Conservation (phyloP, 2,113 vertebrate species). For the Theristicus caerulescens region DNA sequence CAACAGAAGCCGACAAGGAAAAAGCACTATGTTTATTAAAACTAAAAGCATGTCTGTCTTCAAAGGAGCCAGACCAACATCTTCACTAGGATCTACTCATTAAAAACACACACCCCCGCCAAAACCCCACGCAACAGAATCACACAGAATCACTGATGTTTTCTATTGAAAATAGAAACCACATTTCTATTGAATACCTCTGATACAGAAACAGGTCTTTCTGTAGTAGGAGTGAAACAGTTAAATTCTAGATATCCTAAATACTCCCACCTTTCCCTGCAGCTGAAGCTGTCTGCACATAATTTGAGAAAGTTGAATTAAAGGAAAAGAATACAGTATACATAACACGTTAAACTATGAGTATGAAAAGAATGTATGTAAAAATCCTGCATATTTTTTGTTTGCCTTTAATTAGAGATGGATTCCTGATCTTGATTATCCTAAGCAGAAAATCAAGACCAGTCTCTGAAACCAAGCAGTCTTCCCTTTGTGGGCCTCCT, state of each 20-base stretch:
- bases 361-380: slow-evolving; percentile 73
- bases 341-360: slow-evolving; percentile 49
- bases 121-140: neutral
- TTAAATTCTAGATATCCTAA: slow-evolving; percentile 42
- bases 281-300: slow-evolving; percentile 56
- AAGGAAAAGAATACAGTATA: slow-evolving; percentile 44
- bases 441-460: slow-evolving; percentile 71
- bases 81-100: neutral
- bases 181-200: neutral
- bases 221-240: neutral
- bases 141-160: neutral
- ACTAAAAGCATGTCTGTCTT: neutral
- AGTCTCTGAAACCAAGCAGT: slow-evolving; percentile 58
- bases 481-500: slow-evolving; percentile 63
- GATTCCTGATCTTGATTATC: slow-evolving; percentile 76
- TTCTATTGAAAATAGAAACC: neutral
- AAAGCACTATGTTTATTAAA: neutral
- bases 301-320: slow-evolving; percentile 38
- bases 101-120: neutral
- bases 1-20: slow-evolving; percentile 9
- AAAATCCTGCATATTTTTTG: slow-evolving; percentile 65
- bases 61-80: neutral
- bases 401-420: slow-evolving; percentile 79
- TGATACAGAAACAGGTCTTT: neutral
- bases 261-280: slow-evolving; percentile 33